A percentile compares a stretch with the other conserved stretches of the same genome.
These are phyloP conservation scores for Venustoraphidia nigricollis DNA, from an alignment of 2,888 invertebrate genomes.

Conservation along the genomic window DNA sequence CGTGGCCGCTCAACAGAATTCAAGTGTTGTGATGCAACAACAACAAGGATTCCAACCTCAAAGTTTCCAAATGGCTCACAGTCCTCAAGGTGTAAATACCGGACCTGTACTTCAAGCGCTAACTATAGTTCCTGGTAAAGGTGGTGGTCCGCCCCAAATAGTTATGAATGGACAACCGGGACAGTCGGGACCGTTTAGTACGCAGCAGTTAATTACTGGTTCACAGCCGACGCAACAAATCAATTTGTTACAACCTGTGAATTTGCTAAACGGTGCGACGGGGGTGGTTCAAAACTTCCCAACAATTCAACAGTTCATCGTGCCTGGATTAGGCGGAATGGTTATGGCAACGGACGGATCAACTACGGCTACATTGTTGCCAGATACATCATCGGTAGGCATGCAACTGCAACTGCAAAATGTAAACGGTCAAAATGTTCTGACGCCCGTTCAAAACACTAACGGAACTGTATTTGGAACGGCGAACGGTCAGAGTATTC, in stretches of 20 bases:
- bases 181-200: conserved; percentile 40
- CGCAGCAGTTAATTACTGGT: conserved; percentile 51
- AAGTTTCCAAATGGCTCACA: conserved; percentile 50
- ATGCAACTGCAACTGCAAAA: conserved; percentile 67
- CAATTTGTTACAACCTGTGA: conserved; percentile 66
- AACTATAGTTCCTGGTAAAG: conserved; percentile 62
- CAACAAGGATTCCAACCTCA: conserved; percentile 49
- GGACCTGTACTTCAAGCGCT: conserved; percentile 59
- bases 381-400: conserved; percentile 51
- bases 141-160: conserved; percentile 54
- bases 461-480: conserved; percentile 42
- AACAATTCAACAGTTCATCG: conserved; percentile 67
- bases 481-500: conserved; percentile 43
- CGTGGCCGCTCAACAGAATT: conserved; percentile 47
- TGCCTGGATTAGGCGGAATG: conserved; percentile 66
- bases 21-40: conserved; percentile 39
- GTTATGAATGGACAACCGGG: conserved; percentile 57
- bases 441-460: conserved; percentile 55
- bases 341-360: conserved; percentile 64
- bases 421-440: conserved; percentile 60
- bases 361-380: conserved; percentile 49
- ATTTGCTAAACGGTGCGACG: conserved; percentile 54
- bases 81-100: conserved; percentile 48
- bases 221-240: conserved; percentile 39
- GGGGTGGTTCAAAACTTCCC: conserved; percentile 61